Evolutionary conservation across 2,797 vertebrate species (phyloP).

Genomic region (Pseudochaenichthys georgianus): DNA sequence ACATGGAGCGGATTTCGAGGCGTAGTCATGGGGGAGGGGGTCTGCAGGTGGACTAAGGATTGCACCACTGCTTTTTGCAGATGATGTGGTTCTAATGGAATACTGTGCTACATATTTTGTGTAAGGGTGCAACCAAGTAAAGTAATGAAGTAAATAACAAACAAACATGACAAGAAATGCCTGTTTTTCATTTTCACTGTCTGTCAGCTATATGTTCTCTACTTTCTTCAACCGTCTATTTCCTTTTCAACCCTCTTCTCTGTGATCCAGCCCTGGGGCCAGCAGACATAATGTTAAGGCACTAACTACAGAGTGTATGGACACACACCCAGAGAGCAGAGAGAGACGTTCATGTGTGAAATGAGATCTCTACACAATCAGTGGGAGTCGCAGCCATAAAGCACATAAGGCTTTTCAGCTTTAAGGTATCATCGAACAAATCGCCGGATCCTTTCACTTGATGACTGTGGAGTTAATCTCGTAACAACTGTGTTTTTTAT

Average conservation of each 20-base stretch:
- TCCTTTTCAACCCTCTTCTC: conserved; percentile 18
- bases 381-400: conserved; percentile 80
- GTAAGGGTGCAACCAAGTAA: not conserved
- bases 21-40: too few relatives aligned
- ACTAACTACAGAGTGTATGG: conserved; percentile 73
- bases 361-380: conserved; percentile 80
- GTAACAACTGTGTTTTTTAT: conserved; percentile 46
- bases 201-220: conserved; percentile 13
- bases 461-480: conserved; percentile 51
- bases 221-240: conserved; percentile 24
- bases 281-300: conserved; percentile 77
- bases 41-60: too few relatives aligned
- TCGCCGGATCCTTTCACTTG: conserved; percentile 59
- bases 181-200: conserved; percentile 44
- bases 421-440: conserved; percentile 73
- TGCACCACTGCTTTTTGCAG: too few relatives aligned
- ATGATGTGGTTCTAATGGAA: not conserved
- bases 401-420: conserved; percentile 67
- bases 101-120: not conserved
- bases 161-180: not conserved
- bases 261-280: conserved; percentile 74
- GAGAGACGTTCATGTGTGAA: conserved; percentile 84
- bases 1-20: too few relatives aligned
- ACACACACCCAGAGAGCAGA: conserved; percentile 52
- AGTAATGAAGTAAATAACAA: not conserved